Conservation (phyloP, 2,113 vertebrate species). For the Pyrgilauda ruficollis region DNA sequence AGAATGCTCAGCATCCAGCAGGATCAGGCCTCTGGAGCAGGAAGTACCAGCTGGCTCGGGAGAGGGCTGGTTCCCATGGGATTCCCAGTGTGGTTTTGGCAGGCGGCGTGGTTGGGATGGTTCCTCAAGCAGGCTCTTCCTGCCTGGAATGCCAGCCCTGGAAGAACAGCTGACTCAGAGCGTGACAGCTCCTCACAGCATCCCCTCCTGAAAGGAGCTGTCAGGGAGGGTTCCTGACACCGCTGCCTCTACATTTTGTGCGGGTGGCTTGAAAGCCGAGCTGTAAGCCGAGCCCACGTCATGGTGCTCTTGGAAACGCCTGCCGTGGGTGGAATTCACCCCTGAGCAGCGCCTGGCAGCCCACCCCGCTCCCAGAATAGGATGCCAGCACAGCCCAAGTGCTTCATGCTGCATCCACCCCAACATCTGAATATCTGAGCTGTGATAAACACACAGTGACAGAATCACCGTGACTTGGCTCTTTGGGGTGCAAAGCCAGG, state of each 20-base stretch:
- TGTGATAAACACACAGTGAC: fast-evolving
- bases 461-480: background rate
- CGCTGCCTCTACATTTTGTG: background rate
- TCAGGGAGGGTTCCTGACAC: background rate
- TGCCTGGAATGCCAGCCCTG: background rate
- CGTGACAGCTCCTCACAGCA: constrained; percentile 26
- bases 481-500: background rate
- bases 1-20: constrained; percentile 52
- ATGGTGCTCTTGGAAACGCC: background rate
- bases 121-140: background rate
- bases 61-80: background rate
- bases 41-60: constrained; percentile 26
- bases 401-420: background rate
- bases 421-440: background rate
- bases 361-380: background rate
- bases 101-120: background rate
- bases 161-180: constrained; percentile 51
- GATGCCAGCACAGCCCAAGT: background rate
- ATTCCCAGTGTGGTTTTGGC: background rate
- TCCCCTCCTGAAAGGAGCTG: background rate
- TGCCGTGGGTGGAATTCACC: background rate
- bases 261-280: background rate
- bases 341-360: background rate
- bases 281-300: background rate
- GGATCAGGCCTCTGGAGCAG: constrained; percentile 46